These are phyloP conservation scores for Drosophila bifasciata DNA, from an alignment of 1,140 invertebrate species.

Conservation along the genomic window DNA sequence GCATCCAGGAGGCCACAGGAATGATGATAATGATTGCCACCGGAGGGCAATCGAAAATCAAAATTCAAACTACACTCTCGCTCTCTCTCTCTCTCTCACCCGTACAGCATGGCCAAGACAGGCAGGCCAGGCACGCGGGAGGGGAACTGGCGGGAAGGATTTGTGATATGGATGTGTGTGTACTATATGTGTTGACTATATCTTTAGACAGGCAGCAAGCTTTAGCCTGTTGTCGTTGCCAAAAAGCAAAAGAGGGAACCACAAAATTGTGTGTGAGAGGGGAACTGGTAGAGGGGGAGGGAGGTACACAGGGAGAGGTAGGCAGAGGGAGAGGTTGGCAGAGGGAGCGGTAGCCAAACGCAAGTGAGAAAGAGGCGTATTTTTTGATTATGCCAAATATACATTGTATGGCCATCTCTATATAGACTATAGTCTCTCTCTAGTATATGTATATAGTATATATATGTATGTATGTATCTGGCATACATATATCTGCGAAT, in stretches of 20 bases:
- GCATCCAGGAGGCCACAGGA: neutral
- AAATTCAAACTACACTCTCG: neutral
- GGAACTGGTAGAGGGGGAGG: neutral
- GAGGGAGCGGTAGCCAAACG: no score
- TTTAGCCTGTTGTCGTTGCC: conserved; percentile 6
- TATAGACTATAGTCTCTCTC: conserved; percentile 9
- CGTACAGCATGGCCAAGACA: no score
- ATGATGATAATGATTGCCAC: no score
- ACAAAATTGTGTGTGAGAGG: neutral
- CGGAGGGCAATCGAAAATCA: no score
- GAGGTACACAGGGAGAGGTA: no score
- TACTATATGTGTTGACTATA: conserved; percentile 6
- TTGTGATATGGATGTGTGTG: no score
- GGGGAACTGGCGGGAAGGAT: neutral
- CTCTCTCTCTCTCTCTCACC: neutral
- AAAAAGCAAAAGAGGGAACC: conserved; percentile 4
- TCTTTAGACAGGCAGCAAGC: neutral
- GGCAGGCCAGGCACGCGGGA: no score
- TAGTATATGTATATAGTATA: neutral
- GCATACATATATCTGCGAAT: conserved; percentile 23
- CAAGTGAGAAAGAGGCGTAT: conserved; percentile 35
- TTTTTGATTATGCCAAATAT: conserved; percentile 64
- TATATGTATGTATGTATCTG: conserved; percentile 13
- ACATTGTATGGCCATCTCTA: conserved; percentile 31
- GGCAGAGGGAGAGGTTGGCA: no score